These are phyloP conservation scores for Zaprionus bogoriensis DNA, from an alignment of 2,888 invertebrate genomes.

Conservation along the genomic window DNA sequence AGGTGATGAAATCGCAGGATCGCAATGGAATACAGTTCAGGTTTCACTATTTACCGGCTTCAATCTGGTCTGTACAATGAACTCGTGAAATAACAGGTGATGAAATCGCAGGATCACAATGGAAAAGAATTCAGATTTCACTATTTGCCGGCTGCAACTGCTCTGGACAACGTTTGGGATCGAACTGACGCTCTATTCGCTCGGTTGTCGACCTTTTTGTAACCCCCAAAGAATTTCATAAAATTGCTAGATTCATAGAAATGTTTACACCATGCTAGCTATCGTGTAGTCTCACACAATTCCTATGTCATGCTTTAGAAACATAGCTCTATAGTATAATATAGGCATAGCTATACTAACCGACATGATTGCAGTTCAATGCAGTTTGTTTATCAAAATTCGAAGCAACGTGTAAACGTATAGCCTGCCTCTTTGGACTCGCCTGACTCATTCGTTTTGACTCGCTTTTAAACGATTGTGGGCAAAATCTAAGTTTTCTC, in stretches of 20 bases:
- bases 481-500: background rate
- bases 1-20: background rate
- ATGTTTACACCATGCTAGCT: conserved; percentile 13
- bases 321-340: too few species aligned
- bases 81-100: background rate
- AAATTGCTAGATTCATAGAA: background rate
- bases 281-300: background rate
- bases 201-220: conserved; percentile 2
- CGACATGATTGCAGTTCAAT: too few species aligned
- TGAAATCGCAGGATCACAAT: background rate
- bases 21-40: background rate
- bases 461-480: background rate
- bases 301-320: too few species aligned
- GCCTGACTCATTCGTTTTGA: background rate
- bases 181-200: conserved; percentile 16
- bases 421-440: background rate
- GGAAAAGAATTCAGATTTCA: background rate
- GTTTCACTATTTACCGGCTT: background rate
- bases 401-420: background rate
- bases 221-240: conserved; percentile 6
- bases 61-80: background rate
- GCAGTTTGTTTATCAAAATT: background rate
- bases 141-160: conserved; percentile 11
- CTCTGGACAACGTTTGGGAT: conserved; percentile 8
- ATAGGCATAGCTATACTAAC: too few species aligned